Evolutionary conservation across 1,140 invertebrate genomes (phyloP).

Genomic region (Bombus fervidus): DNA sequence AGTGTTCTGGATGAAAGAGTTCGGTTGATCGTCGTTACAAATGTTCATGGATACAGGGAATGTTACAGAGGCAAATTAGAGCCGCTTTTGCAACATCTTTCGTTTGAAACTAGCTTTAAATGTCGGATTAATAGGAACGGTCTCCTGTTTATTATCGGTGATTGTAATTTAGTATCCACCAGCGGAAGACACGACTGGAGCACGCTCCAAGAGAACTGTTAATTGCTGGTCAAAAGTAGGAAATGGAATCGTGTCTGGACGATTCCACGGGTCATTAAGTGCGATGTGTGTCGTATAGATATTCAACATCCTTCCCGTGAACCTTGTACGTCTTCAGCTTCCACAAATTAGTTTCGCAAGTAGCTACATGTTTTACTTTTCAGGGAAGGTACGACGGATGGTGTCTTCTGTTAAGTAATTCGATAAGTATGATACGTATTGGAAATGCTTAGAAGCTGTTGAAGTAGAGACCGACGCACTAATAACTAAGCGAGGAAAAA

Average conservation of each 20-base stretch:
- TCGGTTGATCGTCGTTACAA: background rate
- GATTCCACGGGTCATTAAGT: slow-evolving; percentile 37
- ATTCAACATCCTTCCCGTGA: background rate
- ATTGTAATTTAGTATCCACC: slow-evolving; percentile 23
- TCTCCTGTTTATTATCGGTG: slow-evolving; percentile 13
- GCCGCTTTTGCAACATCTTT: background rate
- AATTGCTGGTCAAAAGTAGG: slow-evolving; percentile 29
- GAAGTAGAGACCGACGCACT: background rate
- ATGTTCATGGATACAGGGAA: background rate
- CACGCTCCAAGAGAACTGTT: background rate
- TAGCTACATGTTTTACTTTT: background rate
- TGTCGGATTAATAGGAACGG: background rate
- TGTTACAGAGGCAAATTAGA: slow-evolving; percentile 40
- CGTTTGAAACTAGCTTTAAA: slow-evolving; percentile 8
- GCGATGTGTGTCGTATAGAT: background rate
- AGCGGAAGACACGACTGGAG: background rate
- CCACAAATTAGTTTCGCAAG: background rate
- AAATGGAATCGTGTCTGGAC: slow-evolving; percentile 16
- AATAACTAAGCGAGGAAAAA: background rate
- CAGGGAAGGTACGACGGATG: background rate
- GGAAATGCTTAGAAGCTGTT: background rate
- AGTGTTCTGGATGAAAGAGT: background rate
- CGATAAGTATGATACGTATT: background rate
- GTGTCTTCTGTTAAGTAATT: background rate
- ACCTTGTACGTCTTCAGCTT: background rate